These are phyloP conservation scores for Ochropleura plecta DNA, from an alignment of 2,888 invertebrate species.

Conservation along the genomic window DNA sequence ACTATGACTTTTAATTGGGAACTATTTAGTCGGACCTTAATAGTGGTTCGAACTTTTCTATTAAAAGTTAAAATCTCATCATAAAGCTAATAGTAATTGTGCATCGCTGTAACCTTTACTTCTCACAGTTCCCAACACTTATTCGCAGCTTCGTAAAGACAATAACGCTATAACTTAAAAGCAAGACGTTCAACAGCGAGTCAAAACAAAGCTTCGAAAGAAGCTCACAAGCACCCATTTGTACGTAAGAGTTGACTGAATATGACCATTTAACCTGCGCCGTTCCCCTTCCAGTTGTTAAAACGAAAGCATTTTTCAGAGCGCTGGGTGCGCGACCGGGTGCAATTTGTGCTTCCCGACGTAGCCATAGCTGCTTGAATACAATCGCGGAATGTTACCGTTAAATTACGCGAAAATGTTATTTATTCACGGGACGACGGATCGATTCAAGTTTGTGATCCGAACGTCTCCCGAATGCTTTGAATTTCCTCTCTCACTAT, in stretches of 20 bases:
- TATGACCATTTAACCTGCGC: conserved; percentile 81
- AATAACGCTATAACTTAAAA: conserved; percentile 51
- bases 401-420: conserved; percentile 81
- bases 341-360: conserved; percentile 83
- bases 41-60: no score
- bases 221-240: conserved; percentile 69
- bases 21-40: no score
- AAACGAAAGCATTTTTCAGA: conserved; percentile 82
- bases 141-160: conserved; percentile 24
- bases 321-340: conserved; percentile 71
- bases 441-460: conserved; percentile 75
- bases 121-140: conserved; percentile 17
- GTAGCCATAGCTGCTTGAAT: conserved; percentile 72
- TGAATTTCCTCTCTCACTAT: conserved; percentile 61
- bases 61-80: background rate
- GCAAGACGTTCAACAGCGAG: conserved; percentile 46
- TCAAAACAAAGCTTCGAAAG: conserved; percentile 53
- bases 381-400: conserved; percentile 78
- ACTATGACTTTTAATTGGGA: no score
- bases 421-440: conserved; percentile 78
- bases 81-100: conserved; percentile 7
- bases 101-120: background rate
- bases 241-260: conserved; percentile 79
- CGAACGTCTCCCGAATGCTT: conserved; percentile 62
- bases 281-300: conserved; percentile 76